phyloP scores from a whole-genome alignment of 1,140 invertebrate genomes.

The Glossosoma conforme region DNA sequence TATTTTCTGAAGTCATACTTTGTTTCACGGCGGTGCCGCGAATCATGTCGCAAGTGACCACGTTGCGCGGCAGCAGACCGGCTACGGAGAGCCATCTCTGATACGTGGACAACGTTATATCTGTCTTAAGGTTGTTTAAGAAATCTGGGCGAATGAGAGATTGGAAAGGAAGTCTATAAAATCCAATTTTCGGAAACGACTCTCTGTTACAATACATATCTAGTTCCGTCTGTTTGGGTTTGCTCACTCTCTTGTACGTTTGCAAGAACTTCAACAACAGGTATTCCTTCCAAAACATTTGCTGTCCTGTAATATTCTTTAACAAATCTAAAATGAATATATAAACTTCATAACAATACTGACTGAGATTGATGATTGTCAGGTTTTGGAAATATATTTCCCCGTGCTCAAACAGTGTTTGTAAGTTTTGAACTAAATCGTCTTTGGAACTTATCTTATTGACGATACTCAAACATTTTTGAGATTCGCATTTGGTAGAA shows the following conservation, averaged over 20 bases:
- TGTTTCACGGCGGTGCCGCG: conserved; percentile 49
- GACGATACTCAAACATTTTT: conserved; percentile 40
- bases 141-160: conserved; percentile 45
- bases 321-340: conserved; percentile 43
- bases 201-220: conserved; percentile 48
- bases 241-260: conserved; percentile 41
- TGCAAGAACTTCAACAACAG: conserved; percentile 45
- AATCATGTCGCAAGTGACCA: conserved; percentile 46
- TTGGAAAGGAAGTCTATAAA: conserved; percentile 46
- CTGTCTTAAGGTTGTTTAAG: conserved; percentile 48
- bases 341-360: conserved; percentile 49
- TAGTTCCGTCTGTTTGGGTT: conserved; percentile 47
- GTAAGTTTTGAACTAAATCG: conserved; percentile 41
- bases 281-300: conserved; percentile 41
- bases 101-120: conserved; percentile 48
- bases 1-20: conserved; percentile 45
- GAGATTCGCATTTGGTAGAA: conserved; percentile 30
- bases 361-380: conserved; percentile 41
- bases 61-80: conserved; percentile 39
- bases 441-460: conserved; percentile 42
- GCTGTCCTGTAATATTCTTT: conserved; percentile 33
- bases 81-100: conserved; percentile 46
- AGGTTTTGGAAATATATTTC: conserved; percentile 44
- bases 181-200: conserved; percentile 47
- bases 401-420: conserved; percentile 46